These are phyloP conservation scores for Eutolmus rufibarbis DNA, from an alignment of 2,888 invertebrate species.

Conservation along the genomic window DNA sequence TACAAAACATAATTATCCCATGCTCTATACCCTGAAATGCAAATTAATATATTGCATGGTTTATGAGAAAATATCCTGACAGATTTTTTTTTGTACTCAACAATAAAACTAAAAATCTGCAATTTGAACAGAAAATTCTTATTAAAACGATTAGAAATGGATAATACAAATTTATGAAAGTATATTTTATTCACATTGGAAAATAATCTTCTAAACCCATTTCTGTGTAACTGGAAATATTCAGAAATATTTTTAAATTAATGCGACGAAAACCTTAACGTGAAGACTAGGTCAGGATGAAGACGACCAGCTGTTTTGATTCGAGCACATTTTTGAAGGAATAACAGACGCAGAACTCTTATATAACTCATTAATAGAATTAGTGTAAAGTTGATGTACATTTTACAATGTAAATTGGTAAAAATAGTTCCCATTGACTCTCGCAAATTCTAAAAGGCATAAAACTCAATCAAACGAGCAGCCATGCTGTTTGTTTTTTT, in stretches of 20 bases:
- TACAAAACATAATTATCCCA: too few relatives aligned
- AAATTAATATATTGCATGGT: too few relatives aligned
- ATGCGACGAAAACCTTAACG: too few relatives aligned
- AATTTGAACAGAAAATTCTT: too few relatives aligned
- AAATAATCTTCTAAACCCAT: not conserved
- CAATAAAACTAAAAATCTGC: not conserved
- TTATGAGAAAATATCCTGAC: too few relatives aligned
- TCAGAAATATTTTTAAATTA: too few relatives aligned
- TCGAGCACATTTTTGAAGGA: not conserved
- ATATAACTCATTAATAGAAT: not conserved
- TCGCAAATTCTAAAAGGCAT: not conserved
- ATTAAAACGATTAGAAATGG: not conserved
- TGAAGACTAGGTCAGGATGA: too few relatives aligned
- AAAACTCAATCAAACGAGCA: not conserved
- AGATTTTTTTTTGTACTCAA: too few relatives aligned
- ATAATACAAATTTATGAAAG: not conserved
- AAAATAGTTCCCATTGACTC: not conserved
- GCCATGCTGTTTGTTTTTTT: not conserved
- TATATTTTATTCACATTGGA: not conserved
- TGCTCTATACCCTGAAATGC: too few relatives aligned
- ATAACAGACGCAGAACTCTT: not conserved
- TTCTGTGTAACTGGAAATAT: not conserved
- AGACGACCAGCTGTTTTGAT: not conserved
- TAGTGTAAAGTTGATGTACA: not conserved
- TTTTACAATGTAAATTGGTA: not conserved